Evolutionary conservation across 2,797 vertebrate species (phyloP).

Genomic region (Tolypeutes matacus): DNA sequence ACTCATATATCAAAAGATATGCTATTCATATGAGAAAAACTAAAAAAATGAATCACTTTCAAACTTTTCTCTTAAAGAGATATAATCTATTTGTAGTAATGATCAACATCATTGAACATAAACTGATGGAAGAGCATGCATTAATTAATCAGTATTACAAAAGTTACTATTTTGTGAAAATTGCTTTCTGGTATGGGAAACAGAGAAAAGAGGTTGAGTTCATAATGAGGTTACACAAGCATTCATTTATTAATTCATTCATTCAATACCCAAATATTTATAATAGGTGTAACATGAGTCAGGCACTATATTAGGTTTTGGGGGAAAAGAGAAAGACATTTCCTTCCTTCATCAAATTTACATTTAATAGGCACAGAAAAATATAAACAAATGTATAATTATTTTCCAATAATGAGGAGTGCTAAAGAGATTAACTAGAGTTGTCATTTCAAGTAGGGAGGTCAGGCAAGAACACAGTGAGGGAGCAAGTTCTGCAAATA

Average conservation of each 20-base stretch:
- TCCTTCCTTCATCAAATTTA: too few relatives aligned
- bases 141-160: too few relatives aligned
- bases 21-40: background rate
- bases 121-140: background rate
- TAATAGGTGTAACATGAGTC: background rate
- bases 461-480: background rate
- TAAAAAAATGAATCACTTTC: background rate
- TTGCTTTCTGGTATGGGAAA: background rate
- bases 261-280: background rate
- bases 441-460: background rate
- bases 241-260: too few relatives aligned
- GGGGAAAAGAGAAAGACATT: background rate
- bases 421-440: background rate
- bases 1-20: background rate
- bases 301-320: background rate
- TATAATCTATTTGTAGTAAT: background rate
- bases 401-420: background rate
- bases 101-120: background rate
- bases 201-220: background rate
- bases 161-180: background rate
- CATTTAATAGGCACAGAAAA: too few relatives aligned
- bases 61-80: background rate
- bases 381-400: background rate
- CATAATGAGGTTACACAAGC: background rate
- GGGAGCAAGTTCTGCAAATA: background rate